Evolutionary conservation across 2,113 vertebrate species (phyloP).

Genomic region (Todiramphus saurophagus): DNA sequence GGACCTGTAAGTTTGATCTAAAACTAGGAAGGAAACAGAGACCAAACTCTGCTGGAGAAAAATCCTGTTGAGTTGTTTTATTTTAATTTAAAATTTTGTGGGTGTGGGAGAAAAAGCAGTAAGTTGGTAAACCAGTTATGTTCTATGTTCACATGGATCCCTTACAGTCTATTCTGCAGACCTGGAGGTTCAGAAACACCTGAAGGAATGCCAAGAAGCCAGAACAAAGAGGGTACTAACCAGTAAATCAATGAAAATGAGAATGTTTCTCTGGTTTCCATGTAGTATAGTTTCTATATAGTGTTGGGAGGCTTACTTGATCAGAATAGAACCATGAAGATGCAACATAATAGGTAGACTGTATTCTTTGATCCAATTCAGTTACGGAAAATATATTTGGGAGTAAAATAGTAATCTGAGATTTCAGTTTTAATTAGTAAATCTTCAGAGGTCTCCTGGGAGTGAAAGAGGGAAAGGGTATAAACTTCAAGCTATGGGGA

Average conservation of each 20-base stretch:
- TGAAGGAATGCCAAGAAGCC: background rate
- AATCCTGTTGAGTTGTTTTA: background rate
- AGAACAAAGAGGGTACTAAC: background rate
- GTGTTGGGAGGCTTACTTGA: background rate
- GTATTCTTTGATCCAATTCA: background rate
- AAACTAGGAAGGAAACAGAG: background rate
- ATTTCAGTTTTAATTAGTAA: background rate
- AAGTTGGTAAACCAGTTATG: background rate
- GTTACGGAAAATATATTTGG: background rate
- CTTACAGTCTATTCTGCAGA: background rate
- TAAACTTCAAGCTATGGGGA: background rate
- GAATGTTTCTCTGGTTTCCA: background rate
- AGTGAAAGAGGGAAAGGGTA: background rate
- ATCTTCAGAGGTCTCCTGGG: background rate
- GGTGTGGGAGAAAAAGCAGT: background rate
- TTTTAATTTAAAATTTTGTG: background rate
- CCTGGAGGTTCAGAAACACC: background rate
- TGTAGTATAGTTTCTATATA: background rate
- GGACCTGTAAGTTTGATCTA: background rate
- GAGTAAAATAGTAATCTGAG: background rate
- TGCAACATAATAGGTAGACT: background rate
- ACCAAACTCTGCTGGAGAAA: background rate
- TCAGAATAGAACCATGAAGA: background rate
- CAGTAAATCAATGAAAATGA: background rate
- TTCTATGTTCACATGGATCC: background rate